phyloP scores from a whole-genome alignment of 2,888 invertebrate genomes.

The Antheraea yamamai region DNA sequence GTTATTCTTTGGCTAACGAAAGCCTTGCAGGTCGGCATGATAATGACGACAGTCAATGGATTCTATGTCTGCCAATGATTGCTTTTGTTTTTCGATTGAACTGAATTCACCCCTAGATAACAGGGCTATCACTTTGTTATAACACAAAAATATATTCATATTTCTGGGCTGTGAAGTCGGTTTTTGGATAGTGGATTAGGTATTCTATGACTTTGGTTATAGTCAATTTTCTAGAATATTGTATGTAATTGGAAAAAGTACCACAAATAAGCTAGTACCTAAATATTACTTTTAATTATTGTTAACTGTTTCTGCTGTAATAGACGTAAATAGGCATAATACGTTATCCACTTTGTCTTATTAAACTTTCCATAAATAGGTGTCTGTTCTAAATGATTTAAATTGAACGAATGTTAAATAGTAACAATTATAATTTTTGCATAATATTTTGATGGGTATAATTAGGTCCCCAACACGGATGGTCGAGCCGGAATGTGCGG shows the following conservation, averaged over 20 bases:
- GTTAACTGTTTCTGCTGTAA: no score
- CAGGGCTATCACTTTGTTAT: no score
- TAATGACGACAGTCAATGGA: no score
- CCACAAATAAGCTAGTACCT: background rate
- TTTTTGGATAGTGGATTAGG: no score
- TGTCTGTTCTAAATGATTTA: background rate
- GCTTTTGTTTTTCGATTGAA: no score
- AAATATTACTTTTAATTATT: no score
- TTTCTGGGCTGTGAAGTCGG: background rate
- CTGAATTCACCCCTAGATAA: no score
- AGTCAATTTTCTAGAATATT: background rate
- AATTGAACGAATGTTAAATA: background rate
- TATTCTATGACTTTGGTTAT: background rate
- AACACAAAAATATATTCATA: no score
- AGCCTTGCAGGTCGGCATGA: no score
- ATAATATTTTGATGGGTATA: background rate
- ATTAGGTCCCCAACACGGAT: slow-evolving; percentile 87
- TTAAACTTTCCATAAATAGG: background rate
- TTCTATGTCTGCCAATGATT: no score
- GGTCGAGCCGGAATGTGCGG: slow-evolving; percentile 98
- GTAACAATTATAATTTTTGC: background rate
- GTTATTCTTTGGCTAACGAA: no score
- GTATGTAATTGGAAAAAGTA: background rate
- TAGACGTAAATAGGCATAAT: background rate
- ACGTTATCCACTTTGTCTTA: background rate